Evolutionary conservation across 1,140 invertebrate genomes (phyloP).

Genomic region (Aphelenchoides besseyi): DNA sequence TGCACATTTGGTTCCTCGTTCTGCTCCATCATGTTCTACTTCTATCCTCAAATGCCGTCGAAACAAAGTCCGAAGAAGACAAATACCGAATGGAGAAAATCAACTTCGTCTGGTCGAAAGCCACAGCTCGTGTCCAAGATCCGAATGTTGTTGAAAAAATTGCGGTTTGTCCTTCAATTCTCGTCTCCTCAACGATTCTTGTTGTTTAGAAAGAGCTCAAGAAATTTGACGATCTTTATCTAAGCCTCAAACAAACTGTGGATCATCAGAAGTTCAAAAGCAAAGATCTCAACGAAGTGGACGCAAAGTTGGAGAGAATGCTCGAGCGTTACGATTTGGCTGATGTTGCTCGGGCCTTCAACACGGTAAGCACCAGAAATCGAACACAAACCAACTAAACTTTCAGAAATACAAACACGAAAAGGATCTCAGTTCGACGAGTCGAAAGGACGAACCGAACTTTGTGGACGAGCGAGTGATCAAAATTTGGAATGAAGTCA

Average conservation of each 20-base stretch:
- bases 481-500: slow-evolving; percentile 26
- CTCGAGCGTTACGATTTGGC: slow-evolving; percentile 32
- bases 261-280: slow-evolving; percentile 14
- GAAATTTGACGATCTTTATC: background rate
- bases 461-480: slow-evolving; percentile 21
- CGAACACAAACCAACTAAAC: background rate
- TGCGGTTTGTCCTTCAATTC: background rate
- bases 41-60: slow-evolving; percentile 28
- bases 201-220: background rate
- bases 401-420: slow-evolving; percentile 37
- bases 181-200: background rate
- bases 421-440: background rate
- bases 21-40: background rate
- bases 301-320: slow-evolving; percentile 24
- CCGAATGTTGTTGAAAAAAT: background rate
- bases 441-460: background rate
- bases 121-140: background rate
- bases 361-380: slow-evolving; percentile 20
- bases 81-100: slow-evolving; percentile 36
- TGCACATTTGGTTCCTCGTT: too few species aligned
- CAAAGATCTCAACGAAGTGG: slow-evolving; percentile 24
- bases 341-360: slow-evolving; percentile 30
- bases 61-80: slow-evolving; percentile 4
- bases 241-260: slow-evolving; percentile 12
- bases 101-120: slow-evolving; percentile 37